A percentile compares a stretch with the other conserved stretches of the same genome.
Conservation (phyloP, 2,113 vertebrate genomes). For the Scomber japonicus region DNA sequence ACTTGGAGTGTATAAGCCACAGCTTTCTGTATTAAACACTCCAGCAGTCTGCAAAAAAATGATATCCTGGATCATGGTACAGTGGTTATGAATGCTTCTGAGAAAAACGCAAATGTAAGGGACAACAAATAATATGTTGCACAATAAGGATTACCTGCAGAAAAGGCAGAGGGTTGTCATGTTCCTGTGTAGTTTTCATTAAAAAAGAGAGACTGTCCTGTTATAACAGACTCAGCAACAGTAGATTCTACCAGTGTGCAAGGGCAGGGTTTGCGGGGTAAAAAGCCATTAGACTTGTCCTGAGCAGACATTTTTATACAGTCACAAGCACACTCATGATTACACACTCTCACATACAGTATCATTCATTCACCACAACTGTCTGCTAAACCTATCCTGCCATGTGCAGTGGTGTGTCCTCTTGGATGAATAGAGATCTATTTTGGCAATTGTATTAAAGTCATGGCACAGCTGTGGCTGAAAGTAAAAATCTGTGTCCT, state of each 20-base stretch:
- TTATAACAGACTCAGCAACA: background rate
- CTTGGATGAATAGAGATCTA: background rate
- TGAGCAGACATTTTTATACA: background rate
- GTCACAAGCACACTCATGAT: background rate
- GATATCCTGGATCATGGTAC: background rate
- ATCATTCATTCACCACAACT: background rate
- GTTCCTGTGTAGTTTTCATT: background rate
- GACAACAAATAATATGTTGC: background rate
- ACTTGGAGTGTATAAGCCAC: background rate
- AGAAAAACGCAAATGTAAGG: background rate
- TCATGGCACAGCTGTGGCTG: background rate
- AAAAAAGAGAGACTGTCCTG: background rate
- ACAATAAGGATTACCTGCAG: constrained; percentile 10
- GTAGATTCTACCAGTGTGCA: constrained; percentile 7
- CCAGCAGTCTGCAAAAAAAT: background rate
- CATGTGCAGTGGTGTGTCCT: background rate
- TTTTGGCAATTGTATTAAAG: background rate
- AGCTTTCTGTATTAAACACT: background rate
- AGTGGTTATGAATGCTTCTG: background rate
- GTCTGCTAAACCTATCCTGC: background rate
- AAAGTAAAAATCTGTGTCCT: constrained; percentile 3
- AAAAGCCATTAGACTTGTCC: background rate
- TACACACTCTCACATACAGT: background rate
- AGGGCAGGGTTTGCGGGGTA: constrained; percentile 40
- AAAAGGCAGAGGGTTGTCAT: background rate